Evolutionary conservation across 2,797 vertebrate genomes (phyloP).

Genomic region (Rhinatrema bivittatum): DNA sequence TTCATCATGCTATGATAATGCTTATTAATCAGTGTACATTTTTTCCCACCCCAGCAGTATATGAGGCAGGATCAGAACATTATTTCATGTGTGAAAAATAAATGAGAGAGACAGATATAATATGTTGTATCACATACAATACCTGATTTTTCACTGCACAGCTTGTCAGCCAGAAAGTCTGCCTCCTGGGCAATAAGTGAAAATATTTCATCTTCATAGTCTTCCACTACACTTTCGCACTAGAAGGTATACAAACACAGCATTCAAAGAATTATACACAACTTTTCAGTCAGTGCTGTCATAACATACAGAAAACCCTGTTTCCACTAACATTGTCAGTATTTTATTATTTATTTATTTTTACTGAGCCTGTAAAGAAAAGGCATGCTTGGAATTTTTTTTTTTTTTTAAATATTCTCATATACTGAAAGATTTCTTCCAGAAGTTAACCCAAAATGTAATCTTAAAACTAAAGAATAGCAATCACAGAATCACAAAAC

Average conservation of each 20-base stretch:
- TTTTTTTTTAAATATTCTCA: background rate
- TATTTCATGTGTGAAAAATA: no score
- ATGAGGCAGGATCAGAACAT: conserved; percentile 44
- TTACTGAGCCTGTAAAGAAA: background rate
- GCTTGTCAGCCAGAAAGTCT: conserved; percentile 60
- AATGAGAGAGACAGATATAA: no score
- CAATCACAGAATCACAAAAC: no score
- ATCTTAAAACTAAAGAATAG: no score
- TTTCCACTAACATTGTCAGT: conserved; percentile 6
- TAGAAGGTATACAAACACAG: conserved; percentile 41
- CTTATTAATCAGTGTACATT: conserved; percentile 17
- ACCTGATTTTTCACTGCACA: conserved; percentile 83
- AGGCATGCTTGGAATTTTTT: background rate
- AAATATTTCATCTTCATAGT: conserved; percentile 79
- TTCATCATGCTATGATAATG: background rate
- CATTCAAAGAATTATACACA: conserved; percentile 6
- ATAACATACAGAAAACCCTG: conserved; percentile 9
- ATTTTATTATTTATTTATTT: background rate
- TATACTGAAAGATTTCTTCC: no score
- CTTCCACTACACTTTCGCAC: conserved; percentile 77
- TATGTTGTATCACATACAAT: conserved; percentile 59
- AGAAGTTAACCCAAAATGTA: no score
- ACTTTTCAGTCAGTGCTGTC: conserved; percentile 25
- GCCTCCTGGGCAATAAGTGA: conserved; percentile 64
- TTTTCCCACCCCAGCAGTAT: conserved; percentile 33